Evolutionary conservation across 2,113 vertebrate genomes (phyloP).

Genomic region (Naja naja): DNA sequence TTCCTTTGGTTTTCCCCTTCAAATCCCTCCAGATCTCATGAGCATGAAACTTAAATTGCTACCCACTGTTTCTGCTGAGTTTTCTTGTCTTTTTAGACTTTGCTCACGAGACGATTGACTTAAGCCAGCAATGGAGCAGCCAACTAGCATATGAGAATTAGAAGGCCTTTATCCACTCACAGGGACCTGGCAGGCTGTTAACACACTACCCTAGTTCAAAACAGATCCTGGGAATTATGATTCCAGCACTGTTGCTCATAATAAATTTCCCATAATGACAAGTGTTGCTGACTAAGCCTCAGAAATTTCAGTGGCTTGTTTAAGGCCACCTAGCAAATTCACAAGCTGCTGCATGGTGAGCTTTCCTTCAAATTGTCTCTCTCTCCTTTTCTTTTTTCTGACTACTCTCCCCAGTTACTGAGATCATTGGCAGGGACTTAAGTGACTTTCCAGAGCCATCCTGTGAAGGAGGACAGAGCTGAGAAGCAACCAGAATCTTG

Average conservation of each 20-base stretch:
- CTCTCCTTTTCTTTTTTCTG: neutral
- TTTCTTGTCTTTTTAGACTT: neutral
- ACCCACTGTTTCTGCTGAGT: neutral
- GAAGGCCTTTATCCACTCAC: neutral
- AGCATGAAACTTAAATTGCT: neutral
- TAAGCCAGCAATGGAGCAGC: neutral
- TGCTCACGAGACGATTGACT: neutral
- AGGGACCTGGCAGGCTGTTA: neutral
- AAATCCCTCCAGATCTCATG: neutral
- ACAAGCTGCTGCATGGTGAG: neutral
- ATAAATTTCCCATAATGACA: neutral
- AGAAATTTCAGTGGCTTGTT: neutral
- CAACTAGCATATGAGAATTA: neutral
- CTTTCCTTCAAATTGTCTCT: neutral
- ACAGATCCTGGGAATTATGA: neutral
- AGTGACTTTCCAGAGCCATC: slow-evolving; percentile 58
- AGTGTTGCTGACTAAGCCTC: neutral
- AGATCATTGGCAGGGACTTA: slow-evolving; percentile 70
- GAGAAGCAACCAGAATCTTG: neutral
- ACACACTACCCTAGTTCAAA: neutral
- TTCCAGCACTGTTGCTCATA: neutral
- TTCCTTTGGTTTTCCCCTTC: neutral
- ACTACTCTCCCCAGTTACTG: slow-evolving; percentile 49
- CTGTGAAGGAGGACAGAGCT: slow-evolving; percentile 39
- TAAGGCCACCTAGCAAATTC: neutral